Percentiles rank a stretch among this genome's conserved stretches.
These are phyloP conservation scores for Coptotermes formosanus DNA, from an alignment of 1,140 invertebrate genomes.

Conservation along the genomic window DNA sequence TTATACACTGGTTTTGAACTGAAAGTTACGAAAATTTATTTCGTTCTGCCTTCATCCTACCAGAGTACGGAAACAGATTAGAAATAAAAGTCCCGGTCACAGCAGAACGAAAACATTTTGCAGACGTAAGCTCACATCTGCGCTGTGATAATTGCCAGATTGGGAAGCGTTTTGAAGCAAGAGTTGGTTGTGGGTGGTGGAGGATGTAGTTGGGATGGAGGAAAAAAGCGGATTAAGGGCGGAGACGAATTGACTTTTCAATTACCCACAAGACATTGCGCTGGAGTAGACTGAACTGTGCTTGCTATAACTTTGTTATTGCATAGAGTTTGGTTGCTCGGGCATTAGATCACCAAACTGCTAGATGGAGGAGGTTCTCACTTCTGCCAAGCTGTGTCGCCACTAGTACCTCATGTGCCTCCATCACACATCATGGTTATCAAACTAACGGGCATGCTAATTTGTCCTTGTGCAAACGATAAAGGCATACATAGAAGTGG, in stretches of 20 bases:
- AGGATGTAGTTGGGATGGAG: neutral
- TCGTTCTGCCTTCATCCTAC: neutral
- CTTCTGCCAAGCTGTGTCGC: neutral
- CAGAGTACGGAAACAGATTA: neutral
- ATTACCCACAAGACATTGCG: neutral
- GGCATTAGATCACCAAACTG: neutral
- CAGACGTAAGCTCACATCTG: conserved; percentile 10
- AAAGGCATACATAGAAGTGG: too few relatives aligned
- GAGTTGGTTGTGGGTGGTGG: neutral
- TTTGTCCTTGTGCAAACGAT: too few relatives aligned
- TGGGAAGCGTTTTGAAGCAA: conserved; percentile 4
- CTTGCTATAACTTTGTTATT: neutral
- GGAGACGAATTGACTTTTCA: conserved; percentile 5
- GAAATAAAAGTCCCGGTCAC: neutral
- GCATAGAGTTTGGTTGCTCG: neutral
- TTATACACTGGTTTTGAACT: neutral
- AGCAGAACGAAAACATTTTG: neutral
- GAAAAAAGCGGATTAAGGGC: neutral
- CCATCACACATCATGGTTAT: neutral
- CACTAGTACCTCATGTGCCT: neutral
- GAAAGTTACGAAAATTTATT: neutral
- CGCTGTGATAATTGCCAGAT: neutral
- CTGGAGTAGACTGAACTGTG: neutral
- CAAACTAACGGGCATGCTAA: neutral
- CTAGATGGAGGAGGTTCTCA: neutral